Conservation (phyloP, 2,888 invertebrate species). For the Trachelus tabidus region DNA sequence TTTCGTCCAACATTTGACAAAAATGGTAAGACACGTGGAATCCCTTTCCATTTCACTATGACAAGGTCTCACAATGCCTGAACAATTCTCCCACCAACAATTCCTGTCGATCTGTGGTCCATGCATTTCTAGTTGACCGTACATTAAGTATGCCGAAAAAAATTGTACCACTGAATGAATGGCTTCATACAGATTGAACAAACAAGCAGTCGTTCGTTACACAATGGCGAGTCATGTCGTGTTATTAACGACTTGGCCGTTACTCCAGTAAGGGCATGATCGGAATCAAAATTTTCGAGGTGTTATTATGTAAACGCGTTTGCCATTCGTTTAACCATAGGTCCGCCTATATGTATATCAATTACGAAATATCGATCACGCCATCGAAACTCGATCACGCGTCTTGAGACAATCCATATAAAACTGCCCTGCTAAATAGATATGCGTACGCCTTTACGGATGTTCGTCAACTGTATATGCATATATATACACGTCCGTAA, state of each 20-base stretch:
- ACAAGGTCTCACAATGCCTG: neutral
- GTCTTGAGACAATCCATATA: neutral
- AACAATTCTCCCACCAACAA: neutral
- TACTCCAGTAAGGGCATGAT: conserved; percentile 3
- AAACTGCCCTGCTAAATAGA: neutral
- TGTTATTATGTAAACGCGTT: conserved; percentile 21
- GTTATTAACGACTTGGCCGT: neutral
- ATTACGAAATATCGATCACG: conserved; percentile 37
- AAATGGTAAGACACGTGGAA: neutral
- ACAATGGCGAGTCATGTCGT: neutral
- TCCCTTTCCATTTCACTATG: neutral
- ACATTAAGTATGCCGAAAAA: neutral
- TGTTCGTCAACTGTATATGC: neutral
- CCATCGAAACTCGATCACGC: conserved; percentile 38
- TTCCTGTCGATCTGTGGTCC: neutral
- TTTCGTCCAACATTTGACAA: too few species aligned
- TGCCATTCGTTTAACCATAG: conserved; percentile 19
- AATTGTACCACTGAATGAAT: neutral
- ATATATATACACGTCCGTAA: neutral
- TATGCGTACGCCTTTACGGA: neutral
- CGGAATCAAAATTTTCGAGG: neutral
- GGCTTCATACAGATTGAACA: neutral
- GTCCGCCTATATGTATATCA: conserved; percentile 18
- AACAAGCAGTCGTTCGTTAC: neutral
- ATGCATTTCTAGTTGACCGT: neutral